Conservation (phyloP, 2,797 vertebrate species). For the Carcharodon carcharias region DNA sequence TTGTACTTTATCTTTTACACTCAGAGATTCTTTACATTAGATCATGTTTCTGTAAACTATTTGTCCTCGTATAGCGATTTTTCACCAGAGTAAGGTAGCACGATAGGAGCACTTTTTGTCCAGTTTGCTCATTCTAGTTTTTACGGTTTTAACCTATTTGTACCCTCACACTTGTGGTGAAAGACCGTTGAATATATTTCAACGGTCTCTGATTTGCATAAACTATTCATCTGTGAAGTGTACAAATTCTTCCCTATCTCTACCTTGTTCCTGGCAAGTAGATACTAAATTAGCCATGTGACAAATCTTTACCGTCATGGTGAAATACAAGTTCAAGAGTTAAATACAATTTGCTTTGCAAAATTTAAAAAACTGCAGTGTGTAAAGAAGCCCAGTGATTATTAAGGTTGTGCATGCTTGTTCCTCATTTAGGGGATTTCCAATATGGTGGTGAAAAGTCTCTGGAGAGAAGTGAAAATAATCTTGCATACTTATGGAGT, state of each 20-base stretch:
- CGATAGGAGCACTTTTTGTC: not conserved
- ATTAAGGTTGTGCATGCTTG: not conserved
- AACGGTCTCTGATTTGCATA: conserved; percentile 30
- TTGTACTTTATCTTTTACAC: not conserved
- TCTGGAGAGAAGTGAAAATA: conserved; percentile 28
- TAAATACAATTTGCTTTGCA: not conserved
- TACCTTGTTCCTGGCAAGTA: not conserved
- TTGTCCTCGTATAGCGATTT: too few species aligned
- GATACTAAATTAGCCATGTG: not conserved
- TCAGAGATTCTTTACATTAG: not conserved
- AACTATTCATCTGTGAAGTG: not conserved
- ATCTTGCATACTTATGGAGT: not conserved
- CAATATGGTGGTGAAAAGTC: not conserved
- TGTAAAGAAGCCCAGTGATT: not conserved
- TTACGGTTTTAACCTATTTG: conserved; percentile 11
- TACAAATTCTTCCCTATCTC: not conserved
- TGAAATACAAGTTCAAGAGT: not conserved
- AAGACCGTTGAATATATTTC: conserved; percentile 24
- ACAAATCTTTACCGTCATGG: not conserved
- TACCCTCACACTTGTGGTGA: not conserved
- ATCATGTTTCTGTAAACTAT: not conserved
- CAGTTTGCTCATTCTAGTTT: not conserved
- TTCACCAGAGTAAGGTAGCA: not conserved
- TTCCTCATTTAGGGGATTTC: conserved; percentile 14
- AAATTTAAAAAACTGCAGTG: not conserved